Conservation (phyloP, 2,113 vertebrate genomes). For the Silurus glanis region DNA sequence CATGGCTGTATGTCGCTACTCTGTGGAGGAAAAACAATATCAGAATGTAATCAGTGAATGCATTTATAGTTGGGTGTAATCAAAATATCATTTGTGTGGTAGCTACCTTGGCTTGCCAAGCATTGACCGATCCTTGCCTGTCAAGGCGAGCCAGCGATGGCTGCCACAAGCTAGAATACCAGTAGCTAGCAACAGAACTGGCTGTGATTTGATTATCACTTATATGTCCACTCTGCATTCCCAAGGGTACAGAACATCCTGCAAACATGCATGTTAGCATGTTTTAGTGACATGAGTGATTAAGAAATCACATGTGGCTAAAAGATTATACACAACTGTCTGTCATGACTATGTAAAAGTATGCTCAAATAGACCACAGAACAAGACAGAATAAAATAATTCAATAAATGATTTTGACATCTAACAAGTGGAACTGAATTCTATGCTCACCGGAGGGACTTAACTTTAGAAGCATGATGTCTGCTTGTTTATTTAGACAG, state of each 20-base stretch:
- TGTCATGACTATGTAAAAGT: not conserved
- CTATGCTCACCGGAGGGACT: not conserved
- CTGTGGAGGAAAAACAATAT: conserved; percentile 61
- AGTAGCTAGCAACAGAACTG: conserved; percentile 75
- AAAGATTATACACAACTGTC: not conserved
- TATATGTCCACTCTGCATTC: conserved; percentile 79
- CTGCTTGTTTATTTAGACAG: not conserved
- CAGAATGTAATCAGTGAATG: not conserved
- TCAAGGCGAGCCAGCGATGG: conserved; percentile 81
- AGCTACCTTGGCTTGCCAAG: conserved; percentile 86
- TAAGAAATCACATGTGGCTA: not conserved
- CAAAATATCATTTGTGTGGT: not conserved
- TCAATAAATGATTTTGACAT: not conserved
- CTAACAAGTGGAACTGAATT: not conserved
- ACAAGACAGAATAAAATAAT: not conserved
- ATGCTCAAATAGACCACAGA: not conserved
- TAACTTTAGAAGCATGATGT: not conserved
- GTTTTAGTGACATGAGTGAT: not conserved
- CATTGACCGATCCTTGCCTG: conserved; percentile 75
- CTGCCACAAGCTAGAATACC: conserved; percentile 74
- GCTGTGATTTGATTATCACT: conserved; percentile 75
- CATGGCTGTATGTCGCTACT: conserved; percentile 81
- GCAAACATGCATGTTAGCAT: conserved; percentile 27
- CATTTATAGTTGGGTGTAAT: not conserved
- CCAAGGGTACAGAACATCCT: conserved; percentile 86